These are phyloP conservation scores for Epinephelus cyanopodus DNA, from an alignment of 2,113 vertebrate genomes.

Conservation along the genomic window DNA sequence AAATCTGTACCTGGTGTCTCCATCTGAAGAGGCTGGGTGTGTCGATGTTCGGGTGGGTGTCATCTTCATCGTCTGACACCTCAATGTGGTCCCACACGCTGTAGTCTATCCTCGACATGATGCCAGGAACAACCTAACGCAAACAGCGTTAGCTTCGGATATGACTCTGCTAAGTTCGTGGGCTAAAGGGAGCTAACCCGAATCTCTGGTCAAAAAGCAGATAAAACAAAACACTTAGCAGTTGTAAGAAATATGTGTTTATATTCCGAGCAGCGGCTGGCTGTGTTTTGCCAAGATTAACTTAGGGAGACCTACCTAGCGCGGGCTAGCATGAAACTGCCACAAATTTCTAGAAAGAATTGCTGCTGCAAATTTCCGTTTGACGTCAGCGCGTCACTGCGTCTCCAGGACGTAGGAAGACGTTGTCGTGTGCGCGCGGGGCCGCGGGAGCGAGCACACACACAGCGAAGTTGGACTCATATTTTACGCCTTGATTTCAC, in stretches of 20 bases:
- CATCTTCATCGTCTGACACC: slow-evolving; percentile 97
- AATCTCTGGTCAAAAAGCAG: background rate
- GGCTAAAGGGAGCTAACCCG: slow-evolving; percentile 31
- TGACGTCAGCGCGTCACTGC: slow-evolving; percentile 37
- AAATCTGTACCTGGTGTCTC: slow-evolving; percentile 91
- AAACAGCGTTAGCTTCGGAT: slow-evolving; percentile 61
- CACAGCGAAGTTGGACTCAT: no score
- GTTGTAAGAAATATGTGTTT: background rate
- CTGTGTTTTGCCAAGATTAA: background rate
- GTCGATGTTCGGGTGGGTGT: slow-evolving; percentile 97
- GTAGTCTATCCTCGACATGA: slow-evolving; percentile 90
- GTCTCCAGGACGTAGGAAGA: background rate
- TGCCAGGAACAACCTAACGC: slow-evolving; percentile 37
- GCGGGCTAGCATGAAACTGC: slow-evolving; percentile 26
- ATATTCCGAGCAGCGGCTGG: background rate
- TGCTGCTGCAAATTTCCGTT: slow-evolving; percentile 62
- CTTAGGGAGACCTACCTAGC: background rate
- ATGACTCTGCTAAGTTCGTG: slow-evolving; percentile 32
- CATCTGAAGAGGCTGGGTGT: slow-evolving; percentile 96
- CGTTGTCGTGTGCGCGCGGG: background rate
- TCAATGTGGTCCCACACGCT: slow-evolving; percentile 99
- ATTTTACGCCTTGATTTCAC: no score
- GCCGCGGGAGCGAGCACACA: background rate
- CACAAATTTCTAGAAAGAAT: slow-evolving; percentile 77
- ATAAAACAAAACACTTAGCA: background rate